Conservation (phyloP, 2,888 invertebrate genomes). For the Diadromus collaris region DNA sequence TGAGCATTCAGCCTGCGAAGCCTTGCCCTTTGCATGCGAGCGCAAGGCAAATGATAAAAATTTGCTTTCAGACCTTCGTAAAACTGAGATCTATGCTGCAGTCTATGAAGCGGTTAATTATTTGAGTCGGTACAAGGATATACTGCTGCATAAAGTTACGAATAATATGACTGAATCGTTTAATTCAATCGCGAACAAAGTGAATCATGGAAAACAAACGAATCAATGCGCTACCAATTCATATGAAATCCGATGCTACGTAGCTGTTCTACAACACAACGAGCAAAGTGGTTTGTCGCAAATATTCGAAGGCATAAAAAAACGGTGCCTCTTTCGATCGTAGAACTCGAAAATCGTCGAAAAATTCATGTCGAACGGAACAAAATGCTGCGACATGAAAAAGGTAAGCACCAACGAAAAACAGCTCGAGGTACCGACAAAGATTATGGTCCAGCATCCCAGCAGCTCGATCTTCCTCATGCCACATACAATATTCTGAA, state of each 20-base stretch:
- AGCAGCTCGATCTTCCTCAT: conserved; percentile 8
- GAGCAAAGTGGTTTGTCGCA: conserved; percentile 58
- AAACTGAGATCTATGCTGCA: conserved; percentile 46
- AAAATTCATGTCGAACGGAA: background rate
- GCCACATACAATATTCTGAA: background rate
- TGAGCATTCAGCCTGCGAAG: conserved; percentile 55
- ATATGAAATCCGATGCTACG: conserved; percentile 68
- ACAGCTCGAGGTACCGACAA: conserved; percentile 26
- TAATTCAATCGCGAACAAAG: conserved; percentile 25
- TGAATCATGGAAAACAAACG: conserved; percentile 62
- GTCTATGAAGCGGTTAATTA: conserved; percentile 32
- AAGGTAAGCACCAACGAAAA: background rate
- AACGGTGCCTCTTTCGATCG: background rate
- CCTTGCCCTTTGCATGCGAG: conserved; percentile 19
- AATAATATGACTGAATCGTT: conserved; percentile 59
- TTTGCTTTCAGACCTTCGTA: conserved; percentile 13
- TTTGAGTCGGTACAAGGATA: conserved; percentile 46
- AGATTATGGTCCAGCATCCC: conserved; percentile 19
- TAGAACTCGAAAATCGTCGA: conserved; percentile 4
- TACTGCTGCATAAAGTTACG: conserved; percentile 53
- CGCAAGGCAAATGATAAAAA: conserved; percentile 1
- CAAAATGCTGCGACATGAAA: background rate
- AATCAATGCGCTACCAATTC: conserved; percentile 68
- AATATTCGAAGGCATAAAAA: background rate
- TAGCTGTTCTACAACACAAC: conserved; percentile 59